phyloP scores from a whole-genome alignment of 2,113 vertebrate species.

The Rhinolophus sinicus region DNA sequence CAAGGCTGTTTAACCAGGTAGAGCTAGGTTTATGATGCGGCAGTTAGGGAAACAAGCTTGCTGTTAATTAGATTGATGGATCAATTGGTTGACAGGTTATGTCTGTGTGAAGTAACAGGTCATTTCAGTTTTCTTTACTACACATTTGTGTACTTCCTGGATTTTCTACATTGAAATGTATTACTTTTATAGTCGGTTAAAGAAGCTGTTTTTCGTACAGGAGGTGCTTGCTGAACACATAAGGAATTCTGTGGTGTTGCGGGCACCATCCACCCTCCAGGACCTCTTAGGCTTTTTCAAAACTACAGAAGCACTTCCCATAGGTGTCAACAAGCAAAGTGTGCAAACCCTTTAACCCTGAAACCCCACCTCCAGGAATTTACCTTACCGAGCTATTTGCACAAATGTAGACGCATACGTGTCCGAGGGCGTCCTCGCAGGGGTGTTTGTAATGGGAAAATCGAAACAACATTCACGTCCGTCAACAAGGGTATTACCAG shows the following conservation, averaged over 20 bases:
- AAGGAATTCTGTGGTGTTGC: fast-evolving
- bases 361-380: neutral
- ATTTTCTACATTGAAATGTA: neutral
- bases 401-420: fast-evolving
- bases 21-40: fast-evolving
- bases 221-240: fast-evolving
- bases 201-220: neutral
- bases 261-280: fast-evolving
- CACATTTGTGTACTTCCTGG: too few species aligned
- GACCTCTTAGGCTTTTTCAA: neutral
- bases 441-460: neutral
- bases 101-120: neutral
- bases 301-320: neutral
- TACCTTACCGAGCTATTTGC: fast-evolving
- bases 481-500: neutral
- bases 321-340: fast-evolving
- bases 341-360: neutral
- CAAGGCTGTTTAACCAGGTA: neutral
- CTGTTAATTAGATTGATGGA: fast-evolving
- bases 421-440: fast-evolving
- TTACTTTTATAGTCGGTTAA: neutral
- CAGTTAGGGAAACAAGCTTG: neutral
- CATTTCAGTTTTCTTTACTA: neutral
- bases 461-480: fast-evolving
- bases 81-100: fast-evolving